A percentile compares a stretch with the other conserved stretches of the same genome.
These are phyloP conservation scores for Rhinophrynus dorsalis DNA, from an alignment of 2,797 vertebrate genomes.

Conservation along the genomic window DNA sequence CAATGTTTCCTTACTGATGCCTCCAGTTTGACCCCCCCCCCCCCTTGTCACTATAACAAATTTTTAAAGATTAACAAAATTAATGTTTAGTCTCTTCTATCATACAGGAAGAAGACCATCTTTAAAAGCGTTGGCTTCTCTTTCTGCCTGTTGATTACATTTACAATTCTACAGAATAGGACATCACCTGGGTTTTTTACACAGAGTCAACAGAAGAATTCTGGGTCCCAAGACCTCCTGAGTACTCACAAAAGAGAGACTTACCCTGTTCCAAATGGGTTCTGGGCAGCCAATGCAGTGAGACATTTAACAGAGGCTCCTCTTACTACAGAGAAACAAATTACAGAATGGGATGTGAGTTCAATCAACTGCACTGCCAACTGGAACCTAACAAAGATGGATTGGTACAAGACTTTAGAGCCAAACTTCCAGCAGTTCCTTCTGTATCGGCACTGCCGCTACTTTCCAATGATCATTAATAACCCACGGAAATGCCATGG, in stretches of 20 bases:
- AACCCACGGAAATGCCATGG: constrained; percentile 86
- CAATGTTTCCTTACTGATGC: too few species aligned
- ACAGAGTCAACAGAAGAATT: constrained; percentile 61
- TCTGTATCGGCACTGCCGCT: constrained; percentile 88
- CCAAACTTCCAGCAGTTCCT: constrained; percentile 87
- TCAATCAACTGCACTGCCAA: constrained; percentile 85
- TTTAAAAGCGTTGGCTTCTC: constrained; percentile 80
- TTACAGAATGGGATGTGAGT: constrained; percentile 78
- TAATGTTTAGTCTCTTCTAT: not conserved
- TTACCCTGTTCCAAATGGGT: constrained; percentile 52
- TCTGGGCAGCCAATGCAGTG: constrained; percentile 76
- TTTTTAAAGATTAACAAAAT: not conserved
- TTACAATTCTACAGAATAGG: constrained; percentile 81
- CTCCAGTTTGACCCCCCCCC: too few species aligned
- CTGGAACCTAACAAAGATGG: constrained; percentile 73
- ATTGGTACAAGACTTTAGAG: constrained; percentile 83
- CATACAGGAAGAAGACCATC: constrained; percentile 83
- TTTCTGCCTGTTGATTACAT: constrained; percentile 74
- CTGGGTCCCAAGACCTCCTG: constrained; percentile 41
- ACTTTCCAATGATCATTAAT: constrained; percentile 89
- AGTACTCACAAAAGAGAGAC: constrained; percentile 55
- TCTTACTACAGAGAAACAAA: not conserved
- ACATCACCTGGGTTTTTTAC: constrained; percentile 69
- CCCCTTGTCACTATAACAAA: too few species aligned
- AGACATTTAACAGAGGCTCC: not conserved